A percentile compares a stretch with the other conserved stretches of the same genome.
Conservation (phyloP, 2,888 invertebrate genomes). For the Drosophila prolongata region DNA sequence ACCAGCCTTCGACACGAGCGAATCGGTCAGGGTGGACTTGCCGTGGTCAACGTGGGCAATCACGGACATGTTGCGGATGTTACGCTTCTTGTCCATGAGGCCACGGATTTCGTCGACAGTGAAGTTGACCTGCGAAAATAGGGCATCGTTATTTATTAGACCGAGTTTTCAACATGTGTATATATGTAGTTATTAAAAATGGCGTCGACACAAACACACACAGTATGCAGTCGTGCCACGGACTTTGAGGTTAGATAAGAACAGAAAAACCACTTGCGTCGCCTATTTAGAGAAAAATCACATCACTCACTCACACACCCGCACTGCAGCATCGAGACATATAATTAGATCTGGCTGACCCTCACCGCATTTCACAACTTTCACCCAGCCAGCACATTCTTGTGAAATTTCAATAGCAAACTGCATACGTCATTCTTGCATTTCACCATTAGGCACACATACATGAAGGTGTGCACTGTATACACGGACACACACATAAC, state of each 20-base stretch:
- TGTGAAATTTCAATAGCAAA: constrained; percentile 58
- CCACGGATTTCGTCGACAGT: constrained; percentile 99
- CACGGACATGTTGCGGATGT: constrained; percentile 99
- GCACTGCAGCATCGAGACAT: constrained; percentile 1
- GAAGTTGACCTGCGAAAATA: constrained; percentile 96
- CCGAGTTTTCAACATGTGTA: not conserved
- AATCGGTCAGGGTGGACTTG: constrained; percentile 99
- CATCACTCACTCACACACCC: constrained; percentile 14
- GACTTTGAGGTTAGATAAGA: constrained; percentile 69
- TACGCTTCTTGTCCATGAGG: constrained; percentile 99
- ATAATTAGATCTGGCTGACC: constrained; percentile 23
- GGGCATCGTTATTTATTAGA: constrained; percentile 22
- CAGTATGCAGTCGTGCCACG: constrained; percentile 19
- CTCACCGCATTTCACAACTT: constrained; percentile 20
- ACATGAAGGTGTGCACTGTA: constrained; percentile 37
- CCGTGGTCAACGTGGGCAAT: constrained; percentile 99
- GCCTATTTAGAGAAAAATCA: constrained; percentile 30
- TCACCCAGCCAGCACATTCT: constrained; percentile 32
- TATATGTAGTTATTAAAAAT: constrained; percentile 65
- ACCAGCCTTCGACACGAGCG: constrained; percentile 99
- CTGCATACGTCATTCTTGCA: constrained; percentile 81
- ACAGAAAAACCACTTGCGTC: constrained; percentile 54
- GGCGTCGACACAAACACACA: constrained; percentile 54
- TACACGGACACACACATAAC: constrained; percentile 14
- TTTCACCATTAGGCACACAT: constrained; percentile 64